A percentile compares a stretch with the other conserved stretches of the same genome.
Evolutionary conservation across 2,797 vertebrate species (phyloP).

Genomic region (Rhabdophis nuchalis): DNA sequence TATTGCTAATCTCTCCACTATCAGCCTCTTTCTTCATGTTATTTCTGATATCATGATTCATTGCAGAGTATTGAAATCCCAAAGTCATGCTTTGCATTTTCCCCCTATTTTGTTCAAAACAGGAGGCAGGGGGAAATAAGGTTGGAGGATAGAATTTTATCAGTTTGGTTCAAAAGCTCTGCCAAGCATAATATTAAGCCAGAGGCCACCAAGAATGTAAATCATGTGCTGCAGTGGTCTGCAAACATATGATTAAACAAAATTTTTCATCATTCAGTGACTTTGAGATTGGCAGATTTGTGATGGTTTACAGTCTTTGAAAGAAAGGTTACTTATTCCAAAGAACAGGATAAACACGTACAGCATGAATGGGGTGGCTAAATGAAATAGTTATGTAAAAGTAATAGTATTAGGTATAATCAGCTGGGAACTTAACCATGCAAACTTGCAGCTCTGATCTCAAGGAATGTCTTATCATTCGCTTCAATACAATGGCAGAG

Average conservation of each 20-base stretch:
- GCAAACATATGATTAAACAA: conserved; percentile 21
- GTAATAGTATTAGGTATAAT: not conserved
- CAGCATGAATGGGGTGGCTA: not conserved
- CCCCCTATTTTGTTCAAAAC: not conserved
- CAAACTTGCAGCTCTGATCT: not conserved
- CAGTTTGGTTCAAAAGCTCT: conserved; percentile 19
- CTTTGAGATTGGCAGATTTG: conserved; percentile 38
- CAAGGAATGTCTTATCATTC: not conserved
- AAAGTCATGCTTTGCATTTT: not conserved
- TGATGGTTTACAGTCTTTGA: conserved; percentile 11
- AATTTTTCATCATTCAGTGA: conserved; percentile 45
- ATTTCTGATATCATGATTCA: no score
- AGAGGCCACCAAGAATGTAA: not conserved
- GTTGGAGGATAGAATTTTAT: not conserved
- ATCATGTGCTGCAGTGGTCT: not conserved
- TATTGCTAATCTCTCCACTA: not conserved
- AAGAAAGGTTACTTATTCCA: conserved; percentile 39
- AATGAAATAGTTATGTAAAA: not conserved
- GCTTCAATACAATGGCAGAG: no score
- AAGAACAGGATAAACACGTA: conserved; percentile 17
- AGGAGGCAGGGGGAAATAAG: not conserved
- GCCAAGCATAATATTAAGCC: conserved; percentile 31
- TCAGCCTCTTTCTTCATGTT: not conserved
- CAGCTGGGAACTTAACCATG: not conserved
- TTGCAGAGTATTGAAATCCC: not conserved